Base-by-base conservation (phyloP, 64 coral and sea anemone genomes). In the Montipora sp. region DNA sequence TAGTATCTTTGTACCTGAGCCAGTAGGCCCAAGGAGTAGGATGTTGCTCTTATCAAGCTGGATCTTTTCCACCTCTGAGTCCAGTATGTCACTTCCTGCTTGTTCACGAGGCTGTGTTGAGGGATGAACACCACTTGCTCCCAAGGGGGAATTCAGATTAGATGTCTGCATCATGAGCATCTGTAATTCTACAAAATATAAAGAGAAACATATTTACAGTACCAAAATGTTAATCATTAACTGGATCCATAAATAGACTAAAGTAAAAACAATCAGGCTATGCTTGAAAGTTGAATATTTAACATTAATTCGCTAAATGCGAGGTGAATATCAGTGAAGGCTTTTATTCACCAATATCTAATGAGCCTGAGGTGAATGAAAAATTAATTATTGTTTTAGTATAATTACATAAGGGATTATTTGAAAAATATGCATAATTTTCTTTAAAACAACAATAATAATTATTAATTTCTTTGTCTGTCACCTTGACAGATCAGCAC, bases 11-110 rank as follows among this genome's bases (percentile, higher is more conserved):
- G 51, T 59, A 98, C 97, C 97, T 88, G 97, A 98, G 43, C 97
- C 97, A 22, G 97, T 98, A 8, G 97, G 97, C 14, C 97, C 97
- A 67, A 98, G 67, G 8, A 98, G 85, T 59, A 98, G 72, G 51
- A 98, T 98, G 59, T 98, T 98, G 79, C 97, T 98, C 79, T 98
- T 98, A 65, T 98, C 97, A 18, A 98, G 83, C 3, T 84, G 87
- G 66, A 98, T 95, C 60, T 87, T 89, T 11, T 98, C 97, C 51
- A 78, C 85, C 58, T 98, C 92, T 27, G 94, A 63, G 45, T 98
- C 97, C 51, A 98, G 66, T 43, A 95, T 93, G n/a, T 96, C 97
- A 92, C 97, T 98, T 70, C 97, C 97, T 77, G 75, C 83, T 51
- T 84, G 69, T 51, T 96, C 70, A 53, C 51, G 81, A 76, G 48